phyloP scores from a whole-genome alignment of 2,888 invertebrate species.

The Sphinx pinastri region DNA sequence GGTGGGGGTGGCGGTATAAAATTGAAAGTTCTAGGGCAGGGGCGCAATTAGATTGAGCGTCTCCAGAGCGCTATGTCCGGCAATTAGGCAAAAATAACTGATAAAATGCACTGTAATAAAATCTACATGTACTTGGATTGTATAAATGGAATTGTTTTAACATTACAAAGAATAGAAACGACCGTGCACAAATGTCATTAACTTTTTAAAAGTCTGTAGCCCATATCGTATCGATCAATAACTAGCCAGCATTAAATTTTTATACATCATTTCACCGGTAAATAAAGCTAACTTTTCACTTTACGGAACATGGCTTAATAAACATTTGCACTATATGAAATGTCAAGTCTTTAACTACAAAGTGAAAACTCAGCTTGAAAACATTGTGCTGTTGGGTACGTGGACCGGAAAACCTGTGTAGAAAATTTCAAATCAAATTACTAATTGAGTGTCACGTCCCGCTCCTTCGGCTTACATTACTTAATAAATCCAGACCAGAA shows the following conservation, averaged over 20 bases:
- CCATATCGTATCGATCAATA: constrained; percentile 21
- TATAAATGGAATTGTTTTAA: neutral
- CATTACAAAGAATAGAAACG: neutral
- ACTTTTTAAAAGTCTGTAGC: constrained; percentile 14
- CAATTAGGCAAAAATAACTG: constrained; percentile 46
- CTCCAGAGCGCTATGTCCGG: constrained; percentile 46
- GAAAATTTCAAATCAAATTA: constrained; percentile 67
- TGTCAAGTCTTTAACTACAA: constrained; percentile 33
- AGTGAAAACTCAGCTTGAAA: constrained; percentile 34
- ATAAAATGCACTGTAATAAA: constrained; percentile 18
- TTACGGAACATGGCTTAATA: constrained; percentile 24
- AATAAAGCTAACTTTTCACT: constrained; percentile 29
- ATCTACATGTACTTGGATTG: neutral
- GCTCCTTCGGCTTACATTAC: constrained; percentile 67
- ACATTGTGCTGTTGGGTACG: constrained; percentile 37
- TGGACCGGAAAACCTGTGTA: constrained; percentile 52
- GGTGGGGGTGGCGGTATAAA: constrained; percentile 41
- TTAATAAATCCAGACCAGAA: constrained; percentile 65
- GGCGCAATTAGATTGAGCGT: constrained; percentile 54
- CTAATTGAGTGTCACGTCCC: constrained; percentile 72
- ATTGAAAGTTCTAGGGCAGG: constrained; percentile 57
- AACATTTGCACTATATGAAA: constrained; percentile 28
- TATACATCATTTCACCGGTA: constrained; percentile 26
- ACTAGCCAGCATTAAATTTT: constrained; percentile 24
- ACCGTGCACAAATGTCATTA: constrained; percentile 12